Evolutionary conservation across 2,888 invertebrate genomes (phyloP).

Genomic region (Eucera pruinosa): DNA sequence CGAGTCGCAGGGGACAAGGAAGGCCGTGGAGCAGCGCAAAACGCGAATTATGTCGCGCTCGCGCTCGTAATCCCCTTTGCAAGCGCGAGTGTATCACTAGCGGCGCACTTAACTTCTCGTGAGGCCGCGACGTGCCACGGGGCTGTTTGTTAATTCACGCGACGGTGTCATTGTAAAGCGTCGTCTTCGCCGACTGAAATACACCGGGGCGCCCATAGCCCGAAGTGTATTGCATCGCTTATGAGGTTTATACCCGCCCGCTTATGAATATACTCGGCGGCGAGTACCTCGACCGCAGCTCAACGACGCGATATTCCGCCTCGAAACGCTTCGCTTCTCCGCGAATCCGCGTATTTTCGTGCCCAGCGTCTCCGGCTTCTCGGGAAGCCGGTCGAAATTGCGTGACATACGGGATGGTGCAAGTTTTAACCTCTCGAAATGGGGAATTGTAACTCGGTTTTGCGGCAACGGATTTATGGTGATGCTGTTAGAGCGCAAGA

Average conservation of each 20-base stretch:
- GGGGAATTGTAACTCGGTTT: conserved; percentile 13
- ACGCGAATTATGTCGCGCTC: conserved; percentile 67
- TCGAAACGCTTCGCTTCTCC: conserved; percentile 13
- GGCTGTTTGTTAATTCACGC: conserved; percentile 73
- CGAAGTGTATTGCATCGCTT: conserved; percentile 62
- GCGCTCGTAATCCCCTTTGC: conserved; percentile 58
- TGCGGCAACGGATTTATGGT: neutral
- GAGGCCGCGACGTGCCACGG: conserved; percentile 51
- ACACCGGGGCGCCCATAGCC: conserved; percentile 40
- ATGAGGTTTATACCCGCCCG: conserved; percentile 63
- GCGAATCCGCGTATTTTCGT: conserved; percentile 20
- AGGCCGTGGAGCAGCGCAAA: conserved; percentile 59
- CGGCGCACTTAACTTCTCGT: conserved; percentile 69
- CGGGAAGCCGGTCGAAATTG: too few species aligned
- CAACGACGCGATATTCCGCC: conserved; percentile 33
- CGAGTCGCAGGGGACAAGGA: conserved; percentile 11
- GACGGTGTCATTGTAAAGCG: conserved; percentile 69
- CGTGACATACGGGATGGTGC: neutral
- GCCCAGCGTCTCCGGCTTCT: neutral
- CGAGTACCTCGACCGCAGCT: conserved; percentile 28
- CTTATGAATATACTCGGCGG: conserved; percentile 66
- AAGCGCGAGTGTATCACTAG: conserved; percentile 53
- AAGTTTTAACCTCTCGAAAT: conserved; percentile 23
- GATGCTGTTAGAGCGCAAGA: neutral
- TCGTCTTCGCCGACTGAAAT: conserved; percentile 66